Evolutionary conservation across 2,113 vertebrate genomes (phyloP).

Genomic region (Halcyon malimbica): DNA sequence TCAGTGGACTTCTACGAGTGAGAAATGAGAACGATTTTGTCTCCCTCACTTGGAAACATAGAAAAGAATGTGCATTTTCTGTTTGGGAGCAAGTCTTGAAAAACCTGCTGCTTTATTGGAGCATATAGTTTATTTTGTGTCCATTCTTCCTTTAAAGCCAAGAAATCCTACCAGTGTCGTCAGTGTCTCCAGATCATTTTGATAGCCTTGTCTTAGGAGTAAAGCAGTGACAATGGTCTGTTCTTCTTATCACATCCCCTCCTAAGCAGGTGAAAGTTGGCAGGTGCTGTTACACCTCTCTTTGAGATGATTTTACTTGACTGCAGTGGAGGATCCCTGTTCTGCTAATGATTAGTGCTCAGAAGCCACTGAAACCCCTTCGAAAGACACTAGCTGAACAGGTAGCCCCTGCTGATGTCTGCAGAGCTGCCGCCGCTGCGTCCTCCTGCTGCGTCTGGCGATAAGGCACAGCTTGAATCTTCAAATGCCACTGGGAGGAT

Average conservation of each 20-base stretch:
- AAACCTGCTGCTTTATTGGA: not conserved
- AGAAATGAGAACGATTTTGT: not conserved
- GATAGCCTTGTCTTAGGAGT: not conserved
- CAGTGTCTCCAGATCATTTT: not conserved
- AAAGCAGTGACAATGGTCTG: not conserved
- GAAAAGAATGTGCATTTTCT: not conserved
- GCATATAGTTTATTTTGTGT: not conserved
- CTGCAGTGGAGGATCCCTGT: not conserved
- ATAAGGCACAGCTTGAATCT: constrained; percentile 40
- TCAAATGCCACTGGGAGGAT: constrained; percentile 2
- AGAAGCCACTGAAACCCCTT: not conserved
- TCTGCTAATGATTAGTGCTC: not conserved
- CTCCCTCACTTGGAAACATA: not conserved
- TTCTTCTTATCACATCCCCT: not conserved
- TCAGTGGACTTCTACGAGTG: not conserved
- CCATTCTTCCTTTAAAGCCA: not conserved
- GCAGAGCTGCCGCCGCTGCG: not conserved
- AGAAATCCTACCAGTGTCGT: rapidly evolving
- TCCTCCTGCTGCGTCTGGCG: not conserved
- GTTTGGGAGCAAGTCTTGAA: not conserved
- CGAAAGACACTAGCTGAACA: not conserved
- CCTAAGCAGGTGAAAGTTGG: not conserved
- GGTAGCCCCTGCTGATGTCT: not conserved
- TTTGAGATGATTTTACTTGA: not conserved
- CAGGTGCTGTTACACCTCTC: not conserved